Evolutionary conservation across 2,888 invertebrate species (phyloP).

Genomic region (Cheilosia grossa): DNA sequence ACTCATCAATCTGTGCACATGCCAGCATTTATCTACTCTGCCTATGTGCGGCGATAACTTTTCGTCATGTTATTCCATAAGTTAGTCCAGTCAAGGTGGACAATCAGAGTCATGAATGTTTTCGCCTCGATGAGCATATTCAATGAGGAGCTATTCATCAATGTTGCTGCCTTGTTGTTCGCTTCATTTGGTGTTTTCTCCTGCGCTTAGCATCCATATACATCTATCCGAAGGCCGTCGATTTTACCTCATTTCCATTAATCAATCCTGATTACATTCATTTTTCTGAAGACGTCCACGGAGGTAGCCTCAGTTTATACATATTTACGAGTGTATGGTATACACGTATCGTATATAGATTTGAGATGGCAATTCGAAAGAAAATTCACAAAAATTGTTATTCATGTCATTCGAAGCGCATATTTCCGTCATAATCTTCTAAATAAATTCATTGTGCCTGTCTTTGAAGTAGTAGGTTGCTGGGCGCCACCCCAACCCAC

Average conservation of each 20-base stretch:
- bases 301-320: neutral
- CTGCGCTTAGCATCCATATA: slow-evolving; percentile 13
- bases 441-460: slow-evolving; percentile 69
- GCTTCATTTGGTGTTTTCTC: slow-evolving; percentile 43
- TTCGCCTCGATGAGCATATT: slow-evolving; percentile 50
- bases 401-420: slow-evolving; percentile 70
- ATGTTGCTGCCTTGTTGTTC: slow-evolving; percentile 49
- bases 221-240: slow-evolving; percentile 42
- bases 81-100: slow-evolving; percentile 55
- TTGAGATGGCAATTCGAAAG: neutral
- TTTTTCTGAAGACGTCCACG: slow-evolving; percentile 31
- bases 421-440: slow-evolving; percentile 68
- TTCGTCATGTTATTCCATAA: slow-evolving; percentile 33
- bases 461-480: slow-evolving; percentile 49
- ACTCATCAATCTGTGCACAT: slow-evolving; percentile 37
- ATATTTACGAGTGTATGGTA: neutral
- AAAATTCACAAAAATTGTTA: slow-evolving; percentile 55
- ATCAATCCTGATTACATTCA: slow-evolving; percentile 71
- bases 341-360: neutral
- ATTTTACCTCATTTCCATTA: slow-evolving; percentile 71
- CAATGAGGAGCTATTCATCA: slow-evolving; percentile 61
- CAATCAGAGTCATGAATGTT: slow-evolving; percentile 58
- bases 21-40: slow-evolving; percentile 36
- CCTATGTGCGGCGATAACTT: slow-evolving; percentile 42
- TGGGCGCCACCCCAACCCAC: neutral